Base-by-base conservation (phyloP, 2,888 invertebrate species). In the Ceratothoa steindachneri region DNA sequence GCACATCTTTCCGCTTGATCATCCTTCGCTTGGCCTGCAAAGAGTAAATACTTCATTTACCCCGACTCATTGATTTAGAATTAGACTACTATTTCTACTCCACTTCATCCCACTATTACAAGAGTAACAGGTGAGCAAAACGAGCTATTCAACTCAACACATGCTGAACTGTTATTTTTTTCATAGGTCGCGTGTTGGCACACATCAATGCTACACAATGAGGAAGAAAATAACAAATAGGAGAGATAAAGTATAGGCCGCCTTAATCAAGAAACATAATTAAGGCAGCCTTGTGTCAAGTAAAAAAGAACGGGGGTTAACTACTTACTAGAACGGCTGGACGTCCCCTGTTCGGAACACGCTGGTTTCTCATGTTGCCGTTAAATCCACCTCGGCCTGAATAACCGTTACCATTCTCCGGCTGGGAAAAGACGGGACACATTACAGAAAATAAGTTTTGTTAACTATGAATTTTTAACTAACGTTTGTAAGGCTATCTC, bases 251-350 rank as follows among this genome's bases (percentile, higher is more conserved):
- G n/a, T n/a, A n/a, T n/a, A n/a, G n/a, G n/a, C n/a, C n/a, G n/a
- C n/a, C n/a, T n/a, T n/a, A n/a, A n/a, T n/a, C n/a, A n/a, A n/a
- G n/a, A n/a, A n/a, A n/a, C n/a, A n/a, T n/a, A n/a, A n/a, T n/a
- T n/a, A n/a, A n/a, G n/a, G n/a, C n/a, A n/a, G n/a, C n/a, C n/a
- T n/a, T n/a, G n/a, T n/a, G n/a, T n/a, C n/a, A n/a, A n/a, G n/a
- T n/a, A n/a, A n/a, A n/a, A n/a, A n/a, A n/a, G n/a, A n/a, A n/a
- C n/a, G n/a, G n/a, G n/a, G n/a, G n/a, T n/a, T n/a, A n/a, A n/a
- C n/a, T 41, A 71, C 76, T 76, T 52, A 76, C 76, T 69, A 76
- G 29, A 29, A 76, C 76, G 60, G 76, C 69, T 22, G 76, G 76
- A 30, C 76, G 69, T 19, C 76, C 76, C 51, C 76, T 66, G n/a